phyloP scores from a whole-genome alignment of 2,888 invertebrate genomes.

The Synergus laeviventris region DNA sequence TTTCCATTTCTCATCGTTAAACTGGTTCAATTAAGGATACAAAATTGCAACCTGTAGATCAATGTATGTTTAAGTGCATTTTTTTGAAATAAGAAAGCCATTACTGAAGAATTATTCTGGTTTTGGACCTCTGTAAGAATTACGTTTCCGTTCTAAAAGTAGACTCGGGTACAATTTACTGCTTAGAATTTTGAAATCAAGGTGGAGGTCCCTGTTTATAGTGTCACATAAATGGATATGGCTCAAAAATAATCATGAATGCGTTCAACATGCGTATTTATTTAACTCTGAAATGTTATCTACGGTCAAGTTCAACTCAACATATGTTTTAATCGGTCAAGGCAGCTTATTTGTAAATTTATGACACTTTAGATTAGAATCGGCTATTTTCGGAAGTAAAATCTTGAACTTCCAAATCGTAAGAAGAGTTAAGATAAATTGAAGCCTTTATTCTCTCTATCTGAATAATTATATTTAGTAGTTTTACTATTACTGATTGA shows the following conservation, averaged over 20 bases:
- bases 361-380: background rate
- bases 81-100: too few species aligned
- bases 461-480: too few species aligned
- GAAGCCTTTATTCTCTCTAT: too few species aligned
- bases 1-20: background rate
- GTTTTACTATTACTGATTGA: too few species aligned
- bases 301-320: conserved; percentile 10
- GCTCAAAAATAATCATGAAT: background rate
- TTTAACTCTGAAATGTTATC: background rate
- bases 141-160: too few species aligned
- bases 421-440: background rate
- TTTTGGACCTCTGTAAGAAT: too few species aligned
- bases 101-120: too few species aligned
- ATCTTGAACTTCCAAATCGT: background rate
- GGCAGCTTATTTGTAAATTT: background rate
- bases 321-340: background rate
- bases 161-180: too few species aligned
- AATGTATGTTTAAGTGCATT: background rate
- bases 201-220: background rate
- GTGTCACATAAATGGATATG: background rate
- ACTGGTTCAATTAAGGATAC: background rate
- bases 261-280: background rate
- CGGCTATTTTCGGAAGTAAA: background rate
- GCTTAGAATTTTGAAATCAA: background rate
- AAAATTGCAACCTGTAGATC: background rate